phyloP scores from a whole-genome alignment of 64 coral and sea anemone genomes.

The Orbicella faveolata region DNA sequence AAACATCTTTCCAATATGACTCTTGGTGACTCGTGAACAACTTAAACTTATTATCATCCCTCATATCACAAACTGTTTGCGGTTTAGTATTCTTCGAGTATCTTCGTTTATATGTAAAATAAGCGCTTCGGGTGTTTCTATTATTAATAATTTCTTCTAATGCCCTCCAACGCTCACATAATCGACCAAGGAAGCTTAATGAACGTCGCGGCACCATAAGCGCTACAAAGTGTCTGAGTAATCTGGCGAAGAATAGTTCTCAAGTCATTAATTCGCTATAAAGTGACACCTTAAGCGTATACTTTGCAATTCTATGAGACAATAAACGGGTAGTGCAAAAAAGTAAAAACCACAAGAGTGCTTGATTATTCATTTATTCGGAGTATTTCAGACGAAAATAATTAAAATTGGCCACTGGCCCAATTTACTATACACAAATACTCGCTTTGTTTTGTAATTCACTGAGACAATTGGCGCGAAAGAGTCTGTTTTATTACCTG shows the following conservation, averaged over 20 bases:
- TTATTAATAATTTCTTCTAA: background rate
- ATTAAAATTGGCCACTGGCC: background rate
- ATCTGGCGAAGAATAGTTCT: background rate
- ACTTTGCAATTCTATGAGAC: background rate
- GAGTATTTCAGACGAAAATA: background rate
- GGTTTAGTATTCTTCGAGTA: too few relatives aligned
- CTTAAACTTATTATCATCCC: too few relatives aligned
- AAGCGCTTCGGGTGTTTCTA: background rate
- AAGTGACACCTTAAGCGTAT: background rate
- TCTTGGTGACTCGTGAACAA: too few relatives aligned
- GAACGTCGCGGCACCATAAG: background rate
- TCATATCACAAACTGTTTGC: too few relatives aligned
- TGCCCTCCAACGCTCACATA: background rate
- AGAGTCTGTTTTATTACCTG: background rate
- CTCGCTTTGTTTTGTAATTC: background rate
- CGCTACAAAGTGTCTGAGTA: background rate
- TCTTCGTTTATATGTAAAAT: background rate
- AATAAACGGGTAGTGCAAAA: background rate
- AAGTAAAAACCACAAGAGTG: background rate
- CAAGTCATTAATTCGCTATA: background rate
- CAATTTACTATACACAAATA: background rate
- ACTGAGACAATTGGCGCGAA: background rate
- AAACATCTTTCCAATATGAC: too few relatives aligned
- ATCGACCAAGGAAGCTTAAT: too few relatives aligned
- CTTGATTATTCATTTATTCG: constrained; percentile 6